Evolutionary conservation across 2,797 vertebrate species (phyloP), one percentile per base, ranked within the genome.

Genomic region (Fratercula arctica): DNA sequence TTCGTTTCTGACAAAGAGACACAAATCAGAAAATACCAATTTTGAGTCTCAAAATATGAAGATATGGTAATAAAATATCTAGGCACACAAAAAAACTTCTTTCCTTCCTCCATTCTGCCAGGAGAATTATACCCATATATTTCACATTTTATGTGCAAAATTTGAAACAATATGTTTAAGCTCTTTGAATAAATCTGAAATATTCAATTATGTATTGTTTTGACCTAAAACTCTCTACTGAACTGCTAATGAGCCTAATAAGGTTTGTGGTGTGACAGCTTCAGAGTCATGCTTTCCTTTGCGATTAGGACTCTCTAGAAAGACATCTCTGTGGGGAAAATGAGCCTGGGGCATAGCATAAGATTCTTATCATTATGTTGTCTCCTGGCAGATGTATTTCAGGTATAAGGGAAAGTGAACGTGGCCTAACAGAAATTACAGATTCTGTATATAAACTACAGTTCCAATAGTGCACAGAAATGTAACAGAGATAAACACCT

Each of bases 1-100:
- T 68, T 56, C 35, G 3, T 76, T 59, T 73, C 31, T 60, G 48
- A 56, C 43, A 46, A n/a, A 54, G 9, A 83, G 9, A 33, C 14
- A 48, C 2, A 68, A 60, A 60, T 64, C 9, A 25, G 39, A 57
- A 66, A 73, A 50, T 29, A 45, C 0, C 1, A 48, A 26, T 43
- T 76, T 54, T 4, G 28, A 24, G 15, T 51, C 13, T 88, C 10
- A 56, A 64, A 68, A 53, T 64, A 29, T 28, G 11, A 53, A 69
- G 29, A 29, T 39, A 46, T 1, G 1, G 2, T 39, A 45, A 54
- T n/a, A 1, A 79, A 61, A 48, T 48, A 1, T 12, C 6, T 53
- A 29, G 5, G 48, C 1, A 1, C 31, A 21, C 6, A 46, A 61
- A 77, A 84, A 66, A 48, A 5, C 1, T 28, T 37, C 2, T 39